Percentiles rank a stretch among this genome's conserved stretches.
Conservation (phyloP, 2,113 vertebrate species). For the Corapipo altera region DNA sequence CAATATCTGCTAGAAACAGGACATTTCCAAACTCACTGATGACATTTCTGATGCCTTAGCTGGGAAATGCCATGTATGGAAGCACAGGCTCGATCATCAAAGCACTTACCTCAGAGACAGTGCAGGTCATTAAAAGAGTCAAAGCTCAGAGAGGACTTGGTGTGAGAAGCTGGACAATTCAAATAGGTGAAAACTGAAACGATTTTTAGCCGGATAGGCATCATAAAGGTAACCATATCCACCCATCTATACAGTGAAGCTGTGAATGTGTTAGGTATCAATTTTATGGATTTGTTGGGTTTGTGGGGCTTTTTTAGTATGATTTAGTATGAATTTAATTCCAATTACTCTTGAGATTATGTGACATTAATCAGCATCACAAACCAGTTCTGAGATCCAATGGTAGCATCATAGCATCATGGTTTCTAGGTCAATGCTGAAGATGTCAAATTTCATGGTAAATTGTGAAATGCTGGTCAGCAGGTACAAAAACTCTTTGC, state of each 20-base stretch:
- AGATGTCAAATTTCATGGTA: background rate
- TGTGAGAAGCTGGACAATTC: background rate
- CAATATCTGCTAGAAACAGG: background rate
- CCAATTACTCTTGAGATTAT: background rate
- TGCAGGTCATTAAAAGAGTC: background rate
- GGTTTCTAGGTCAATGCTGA: background rate
- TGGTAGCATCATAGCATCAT: background rate
- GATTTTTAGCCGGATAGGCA: background rate
- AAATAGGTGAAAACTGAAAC: background rate
- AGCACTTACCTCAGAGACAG: background rate
- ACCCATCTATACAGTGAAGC: background rate
- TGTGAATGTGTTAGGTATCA: fast-evolving
- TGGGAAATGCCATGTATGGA: background rate
- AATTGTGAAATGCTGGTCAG: background rate
- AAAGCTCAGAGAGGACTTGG: background rate
- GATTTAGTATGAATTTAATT: background rate
- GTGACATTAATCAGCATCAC: background rate
- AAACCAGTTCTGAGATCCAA: background rate
- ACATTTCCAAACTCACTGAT: background rate
- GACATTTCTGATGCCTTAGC: background rate
- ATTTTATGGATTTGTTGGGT: background rate
- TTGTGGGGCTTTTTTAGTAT: background rate
- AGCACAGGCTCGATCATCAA: background rate
- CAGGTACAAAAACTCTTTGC: background rate
- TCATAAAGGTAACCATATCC: background rate